These are phyloP conservation scores for Phalloptychus januarius DNA, from an alignment of 2,797 vertebrate species.

Conservation along the genomic window DNA sequence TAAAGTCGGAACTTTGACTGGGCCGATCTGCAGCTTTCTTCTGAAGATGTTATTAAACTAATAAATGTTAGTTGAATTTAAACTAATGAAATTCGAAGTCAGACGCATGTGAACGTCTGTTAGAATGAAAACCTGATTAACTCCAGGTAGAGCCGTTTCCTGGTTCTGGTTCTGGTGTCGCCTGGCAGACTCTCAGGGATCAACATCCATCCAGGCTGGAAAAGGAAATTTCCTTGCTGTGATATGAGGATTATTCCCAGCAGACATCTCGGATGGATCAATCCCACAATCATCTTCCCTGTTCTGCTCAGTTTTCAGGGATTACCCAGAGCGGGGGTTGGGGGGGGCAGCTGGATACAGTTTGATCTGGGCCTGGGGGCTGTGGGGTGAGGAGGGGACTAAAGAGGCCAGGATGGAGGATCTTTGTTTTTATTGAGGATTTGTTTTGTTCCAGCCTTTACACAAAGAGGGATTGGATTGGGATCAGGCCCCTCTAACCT, in stretches of 20 bases:
- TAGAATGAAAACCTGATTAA: too few relatives aligned
- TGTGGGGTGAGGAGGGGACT: not conserved
- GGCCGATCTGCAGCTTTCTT: not conserved
- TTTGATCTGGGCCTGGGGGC: not conserved
- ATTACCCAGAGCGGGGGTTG: slow-evolving; percentile 32
- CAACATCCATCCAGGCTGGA: not conserved
- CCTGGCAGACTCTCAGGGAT: not conserved
- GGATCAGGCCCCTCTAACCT: slow-evolving; percentile 50
- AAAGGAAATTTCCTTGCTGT: not conserved
- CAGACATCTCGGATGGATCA: slow-evolving; percentile 20
- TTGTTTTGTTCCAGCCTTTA: slow-evolving; percentile 40
- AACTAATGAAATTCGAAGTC: too few relatives aligned
- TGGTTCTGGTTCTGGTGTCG: not conserved
- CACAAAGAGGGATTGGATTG: slow-evolving; percentile 47
- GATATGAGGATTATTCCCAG: not conserved
- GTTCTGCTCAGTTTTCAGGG: slow-evolving; percentile 35
- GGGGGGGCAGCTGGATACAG: slow-evolving; percentile 7
- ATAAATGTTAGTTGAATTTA: too few relatives aligned
- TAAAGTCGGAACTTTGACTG: not conserved
- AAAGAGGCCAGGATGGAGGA: slow-evolving; percentile 17
- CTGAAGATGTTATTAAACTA: not conserved
- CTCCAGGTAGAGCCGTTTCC: too few relatives aligned
- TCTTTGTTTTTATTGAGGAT: slow-evolving; percentile 65
- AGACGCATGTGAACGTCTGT: too few relatives aligned
- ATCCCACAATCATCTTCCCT: slow-evolving; percentile 14